A percentile compares a stretch with the other conserved stretches of the same genome.
phyloP scores from a whole-genome alignment of 2,113 vertebrate genomes.

The Micronycteris hirsuta region DNA sequence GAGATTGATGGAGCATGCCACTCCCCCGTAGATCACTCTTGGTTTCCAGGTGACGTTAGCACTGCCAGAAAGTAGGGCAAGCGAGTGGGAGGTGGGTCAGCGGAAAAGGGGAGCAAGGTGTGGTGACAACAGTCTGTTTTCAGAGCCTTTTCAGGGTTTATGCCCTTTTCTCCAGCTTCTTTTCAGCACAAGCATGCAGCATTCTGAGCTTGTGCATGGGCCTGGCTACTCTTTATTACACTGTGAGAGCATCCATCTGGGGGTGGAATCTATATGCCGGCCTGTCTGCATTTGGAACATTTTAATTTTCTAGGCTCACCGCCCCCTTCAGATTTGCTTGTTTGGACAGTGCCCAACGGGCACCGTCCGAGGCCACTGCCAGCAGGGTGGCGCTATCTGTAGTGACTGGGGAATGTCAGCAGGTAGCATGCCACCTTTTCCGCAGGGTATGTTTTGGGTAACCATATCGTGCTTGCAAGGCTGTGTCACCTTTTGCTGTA shows the following conservation, averaged over 20 bases:
- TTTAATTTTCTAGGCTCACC: background rate
- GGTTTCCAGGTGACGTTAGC: background rate
- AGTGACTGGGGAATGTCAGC: background rate
- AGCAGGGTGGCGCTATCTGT: background rate
- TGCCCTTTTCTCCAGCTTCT: background rate
- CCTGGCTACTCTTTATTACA: background rate
- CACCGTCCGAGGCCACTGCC: background rate
- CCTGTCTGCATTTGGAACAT: background rate
- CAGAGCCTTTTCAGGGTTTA: background rate
- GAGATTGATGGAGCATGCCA: background rate
- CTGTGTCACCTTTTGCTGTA: background rate
- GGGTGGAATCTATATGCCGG: background rate
- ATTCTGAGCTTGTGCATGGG: background rate
- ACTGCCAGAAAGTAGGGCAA: background rate
- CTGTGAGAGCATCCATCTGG: background rate
- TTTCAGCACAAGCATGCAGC: background rate
- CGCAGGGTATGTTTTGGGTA: background rate
- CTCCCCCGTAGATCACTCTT: background rate
- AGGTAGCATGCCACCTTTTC: background rate
- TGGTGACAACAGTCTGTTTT: background rate
- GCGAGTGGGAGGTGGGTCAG: no score
- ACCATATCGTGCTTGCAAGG: background rate
- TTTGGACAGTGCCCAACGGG: background rate
- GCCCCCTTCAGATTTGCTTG: background rate
- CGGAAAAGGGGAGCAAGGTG: background rate